A percentile compares a stretch with the other conserved stretches of the same genome.
phyloP scores from a whole-genome alignment of 2,888 invertebrate genomes.

The Ichneumoninae sp. region DNA sequence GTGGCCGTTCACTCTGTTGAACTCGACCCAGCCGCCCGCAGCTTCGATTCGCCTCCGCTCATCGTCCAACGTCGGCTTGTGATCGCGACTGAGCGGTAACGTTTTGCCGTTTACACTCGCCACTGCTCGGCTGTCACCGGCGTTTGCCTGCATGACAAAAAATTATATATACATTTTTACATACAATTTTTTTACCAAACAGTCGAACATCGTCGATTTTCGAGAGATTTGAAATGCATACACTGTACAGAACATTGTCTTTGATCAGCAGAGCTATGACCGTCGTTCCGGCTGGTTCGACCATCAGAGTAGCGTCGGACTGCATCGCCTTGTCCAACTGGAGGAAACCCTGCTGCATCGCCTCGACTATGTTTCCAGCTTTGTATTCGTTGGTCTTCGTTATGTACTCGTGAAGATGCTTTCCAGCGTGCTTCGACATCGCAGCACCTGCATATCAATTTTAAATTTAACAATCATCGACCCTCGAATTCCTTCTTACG shows the following conservation, averaged over 20 bases:
- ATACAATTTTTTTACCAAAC: background rate
- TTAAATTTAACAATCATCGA: background rate
- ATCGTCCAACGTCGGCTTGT: conserved; percentile 96
- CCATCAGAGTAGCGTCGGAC: conserved; percentile 93
- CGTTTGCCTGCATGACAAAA: conserved; percentile 89
- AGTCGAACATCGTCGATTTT: background rate
- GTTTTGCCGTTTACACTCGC: conserved; percentile 93
- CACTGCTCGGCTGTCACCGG: conserved; percentile 98
- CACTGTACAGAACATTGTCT: conserved; percentile 94
- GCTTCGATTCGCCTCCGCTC: conserved; percentile 95
- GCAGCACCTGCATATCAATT: conserved; percentile 88
- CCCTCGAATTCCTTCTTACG: background rate
- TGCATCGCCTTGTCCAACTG: conserved; percentile 97
- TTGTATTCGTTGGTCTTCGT: conserved; percentile 93
- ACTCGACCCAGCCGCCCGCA: conserved; percentile 99
- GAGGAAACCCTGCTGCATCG: conserved; percentile 94
- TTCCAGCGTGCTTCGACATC: conserved; percentile 97
- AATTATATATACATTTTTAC: background rate
- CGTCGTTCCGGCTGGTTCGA: conserved; percentile 97
- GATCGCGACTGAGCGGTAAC: conserved; percentile 92
- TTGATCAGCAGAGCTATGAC: conserved; percentile 95
- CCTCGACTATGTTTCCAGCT: conserved; percentile 93
- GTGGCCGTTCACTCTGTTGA: conserved; percentile 99
- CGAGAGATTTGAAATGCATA: conserved; percentile 82
- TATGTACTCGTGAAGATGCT: conserved; percentile 97